Percentiles rank a stretch among this genome's conserved stretches.
phyloP scores from a whole-genome alignment of 37 sponge, comb jelly and placozoan genomes.

The Geodia barretti region DNA sequence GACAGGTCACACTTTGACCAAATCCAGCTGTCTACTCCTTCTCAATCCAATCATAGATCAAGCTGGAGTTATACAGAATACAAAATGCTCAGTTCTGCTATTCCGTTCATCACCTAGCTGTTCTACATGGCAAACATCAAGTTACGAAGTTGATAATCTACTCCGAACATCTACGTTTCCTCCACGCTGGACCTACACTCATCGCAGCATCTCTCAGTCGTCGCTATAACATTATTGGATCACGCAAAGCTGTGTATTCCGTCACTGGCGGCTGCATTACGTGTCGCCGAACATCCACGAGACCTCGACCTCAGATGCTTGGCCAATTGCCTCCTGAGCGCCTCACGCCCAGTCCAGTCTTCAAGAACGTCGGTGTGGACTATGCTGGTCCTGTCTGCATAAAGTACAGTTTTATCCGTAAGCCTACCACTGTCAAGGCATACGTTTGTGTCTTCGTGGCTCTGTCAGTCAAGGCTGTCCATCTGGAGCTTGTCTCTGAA shows the following conservation, averaged over 20 bases:
- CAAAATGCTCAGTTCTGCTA: slow-evolving; percentile 24
- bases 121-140: slow-evolving; percentile 22
- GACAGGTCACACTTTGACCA: background rate
- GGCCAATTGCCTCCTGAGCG: slow-evolving; percentile 50
- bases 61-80: slow-evolving; percentile 7
- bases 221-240: slow-evolving; percentile 31
- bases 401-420: slow-evolving; percentile 32
- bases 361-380: slow-evolving; percentile 35
- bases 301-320: slow-evolving; percentile 28
- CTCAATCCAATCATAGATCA: slow-evolving; percentile 43
- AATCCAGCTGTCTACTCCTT: background rate
- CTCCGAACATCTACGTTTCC: slow-evolving; percentile 12
- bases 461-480: slow-evolving; percentile 42
- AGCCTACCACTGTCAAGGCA: slow-evolving; percentile 23
- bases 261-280: slow-evolving; percentile 34
- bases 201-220: slow-evolving; percentile 6
- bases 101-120: slow-evolving; percentile 17
- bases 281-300: slow-evolving; percentile 30
- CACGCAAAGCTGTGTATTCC: slow-evolving; percentile 20
- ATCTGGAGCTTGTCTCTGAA: slow-evolving; percentile 38
- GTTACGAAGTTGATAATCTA: slow-evolving; percentile 22
- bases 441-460: slow-evolving; percentile 44
- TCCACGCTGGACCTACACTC: slow-evolving; percentile 32
- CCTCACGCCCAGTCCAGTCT: slow-evolving; percentile 13
- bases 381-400: slow-evolving; percentile 42